A percentile compares a stretch with the other conserved stretches of the same genome.
Conservation (phyloP, 2,797 vertebrate species). For the Peromyscus aztecus region DNA sequence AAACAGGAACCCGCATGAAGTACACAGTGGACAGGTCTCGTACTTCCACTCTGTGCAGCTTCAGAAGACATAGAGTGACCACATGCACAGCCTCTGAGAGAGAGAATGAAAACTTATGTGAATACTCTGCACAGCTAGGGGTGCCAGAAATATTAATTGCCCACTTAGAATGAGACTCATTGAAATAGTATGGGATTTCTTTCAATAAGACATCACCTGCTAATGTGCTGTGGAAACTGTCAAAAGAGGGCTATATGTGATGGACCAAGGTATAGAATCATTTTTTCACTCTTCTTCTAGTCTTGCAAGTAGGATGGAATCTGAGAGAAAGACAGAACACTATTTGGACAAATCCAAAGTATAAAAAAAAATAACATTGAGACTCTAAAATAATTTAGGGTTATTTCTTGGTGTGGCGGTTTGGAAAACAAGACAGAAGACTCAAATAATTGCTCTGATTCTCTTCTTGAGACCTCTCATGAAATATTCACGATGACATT, state of each 20-base stretch:
- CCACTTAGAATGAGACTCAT: neutral
- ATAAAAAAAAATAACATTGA: neutral
- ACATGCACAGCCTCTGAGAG: neutral
- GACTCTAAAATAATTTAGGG: neutral
- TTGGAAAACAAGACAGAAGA: neutral
- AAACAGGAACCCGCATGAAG: neutral
- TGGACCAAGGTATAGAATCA: neutral
- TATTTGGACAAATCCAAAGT: neutral
- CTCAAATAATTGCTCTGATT: no score
- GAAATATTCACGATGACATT: neutral
- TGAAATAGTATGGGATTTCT: neutral
- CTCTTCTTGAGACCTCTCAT: no score
- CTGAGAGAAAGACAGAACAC: no score
- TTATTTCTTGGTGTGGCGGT: neutral
- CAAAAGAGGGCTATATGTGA: neutral
- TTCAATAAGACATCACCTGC: neutral
- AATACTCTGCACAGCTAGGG: neutral
- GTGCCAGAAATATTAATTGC: neutral
- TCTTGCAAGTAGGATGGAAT: fast-evolving
- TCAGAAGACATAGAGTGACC: no score
- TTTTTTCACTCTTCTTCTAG: neutral
- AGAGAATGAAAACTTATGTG: neutral
- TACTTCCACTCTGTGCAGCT: no score
- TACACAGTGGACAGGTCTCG: neutral
- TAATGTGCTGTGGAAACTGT: no score